Conservation (phyloP, 2,888 invertebrate species). For the Heteropelma amictum region DNA sequence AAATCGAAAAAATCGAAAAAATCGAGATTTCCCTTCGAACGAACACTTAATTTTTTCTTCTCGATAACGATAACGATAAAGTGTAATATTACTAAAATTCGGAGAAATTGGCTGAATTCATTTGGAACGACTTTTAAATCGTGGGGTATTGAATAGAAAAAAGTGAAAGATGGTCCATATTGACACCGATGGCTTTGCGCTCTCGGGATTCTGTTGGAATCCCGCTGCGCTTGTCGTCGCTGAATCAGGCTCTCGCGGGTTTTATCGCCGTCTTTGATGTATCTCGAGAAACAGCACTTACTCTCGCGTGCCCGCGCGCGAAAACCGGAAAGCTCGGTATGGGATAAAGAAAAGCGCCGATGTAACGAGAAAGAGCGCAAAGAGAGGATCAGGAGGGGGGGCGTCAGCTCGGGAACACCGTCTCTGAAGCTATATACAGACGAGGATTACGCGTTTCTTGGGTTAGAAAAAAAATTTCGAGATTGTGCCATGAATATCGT, state of each 20-base stretch:
- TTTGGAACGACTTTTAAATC: too few species aligned
- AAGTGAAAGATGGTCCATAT: neutral
- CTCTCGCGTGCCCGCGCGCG: conserved; percentile 22
- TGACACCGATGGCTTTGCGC: neutral
- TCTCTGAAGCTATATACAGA: too few species aligned
- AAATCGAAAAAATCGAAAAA: too few species aligned
- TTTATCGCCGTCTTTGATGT: conserved; percentile 34
- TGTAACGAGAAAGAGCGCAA: neutral
- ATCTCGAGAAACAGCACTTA: conserved; percentile 18
- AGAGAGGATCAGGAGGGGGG: neutral
- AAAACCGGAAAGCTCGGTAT: conserved; percentile 13
- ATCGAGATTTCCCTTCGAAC: too few species aligned
- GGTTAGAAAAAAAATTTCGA: too few species aligned
- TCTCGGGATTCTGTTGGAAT: conserved; percentile 23
- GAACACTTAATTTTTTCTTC: too few species aligned
- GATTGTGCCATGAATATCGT: too few species aligned
- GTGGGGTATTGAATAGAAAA: neutral
- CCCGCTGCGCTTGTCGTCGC: conserved; percentile 12
- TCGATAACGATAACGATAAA: too few species aligned
- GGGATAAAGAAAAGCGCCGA: conserved; percentile 12
- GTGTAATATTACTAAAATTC: too few species aligned
- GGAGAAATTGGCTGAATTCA: too few species aligned
- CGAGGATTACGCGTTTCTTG: too few species aligned
- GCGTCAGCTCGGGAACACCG: too few species aligned
- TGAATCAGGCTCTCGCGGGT: conserved; percentile 30